phyloP scores from a whole-genome alignment of 2,797 vertebrate species.

The Ceryle rudis region DNA sequence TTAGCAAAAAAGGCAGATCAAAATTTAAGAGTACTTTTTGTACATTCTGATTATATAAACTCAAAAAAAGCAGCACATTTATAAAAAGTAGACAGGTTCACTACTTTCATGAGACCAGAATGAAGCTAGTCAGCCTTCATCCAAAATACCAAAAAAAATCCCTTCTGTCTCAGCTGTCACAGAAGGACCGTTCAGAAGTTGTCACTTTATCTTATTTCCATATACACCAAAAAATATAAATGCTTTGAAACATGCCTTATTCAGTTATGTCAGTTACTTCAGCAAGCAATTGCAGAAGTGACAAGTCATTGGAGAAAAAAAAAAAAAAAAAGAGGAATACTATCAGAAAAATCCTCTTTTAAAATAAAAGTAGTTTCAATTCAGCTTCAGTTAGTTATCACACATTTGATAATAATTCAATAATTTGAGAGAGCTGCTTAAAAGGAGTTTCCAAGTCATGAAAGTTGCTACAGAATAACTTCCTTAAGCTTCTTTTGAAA shows the following conservation, averaged over 20 bases:
- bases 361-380: not conserved
- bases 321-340: not conserved
- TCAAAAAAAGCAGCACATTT: not conserved
- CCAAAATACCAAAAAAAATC: not conserved
- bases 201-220: not conserved
- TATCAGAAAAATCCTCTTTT: not conserved
- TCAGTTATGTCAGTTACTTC: not conserved
- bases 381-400: not conserved
- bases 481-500: not conserved
- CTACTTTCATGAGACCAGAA: not conserved
- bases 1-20: not conserved
- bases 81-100: not conserved
- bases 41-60: not conserved
- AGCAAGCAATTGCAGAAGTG: not conserved
- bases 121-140: not conserved
- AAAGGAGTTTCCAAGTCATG: not conserved
- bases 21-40: not conserved
- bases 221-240: not conserved
- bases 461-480: not conserved
- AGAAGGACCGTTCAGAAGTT: not conserved
- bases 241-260: not conserved
- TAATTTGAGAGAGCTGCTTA: not conserved
- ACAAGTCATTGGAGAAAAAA: not conserved
- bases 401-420: fast-evolving
- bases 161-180: not conserved